phyloP scores from a whole-genome alignment of 1,140 invertebrate species.

The Saccostrea cuccullata region DNA sequence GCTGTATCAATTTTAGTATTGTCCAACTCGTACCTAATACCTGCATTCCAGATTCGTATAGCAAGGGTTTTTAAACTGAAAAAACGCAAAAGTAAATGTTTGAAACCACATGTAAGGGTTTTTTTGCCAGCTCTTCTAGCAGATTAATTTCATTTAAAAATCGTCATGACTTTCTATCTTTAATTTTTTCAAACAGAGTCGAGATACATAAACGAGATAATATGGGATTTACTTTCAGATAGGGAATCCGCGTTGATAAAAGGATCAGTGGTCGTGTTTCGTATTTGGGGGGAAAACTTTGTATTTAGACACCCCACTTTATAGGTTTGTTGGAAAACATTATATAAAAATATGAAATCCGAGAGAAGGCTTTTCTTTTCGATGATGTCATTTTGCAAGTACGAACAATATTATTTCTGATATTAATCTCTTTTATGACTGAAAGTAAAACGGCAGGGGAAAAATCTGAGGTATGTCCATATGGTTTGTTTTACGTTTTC shows the following conservation, averaged over 20 bases:
- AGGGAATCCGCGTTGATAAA: neutral
- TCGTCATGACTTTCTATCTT: conserved; percentile 11
- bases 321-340: neutral
- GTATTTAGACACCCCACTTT: neutral
- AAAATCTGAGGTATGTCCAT: conserved; percentile 13
- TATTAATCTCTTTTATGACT: conserved; percentile 30
- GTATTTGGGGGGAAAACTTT: conserved; percentile 11
- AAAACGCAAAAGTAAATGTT: conserved; percentile 14
- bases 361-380: conserved; percentile 1
- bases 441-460: conserved; percentile 9
- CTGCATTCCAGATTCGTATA: neutral
- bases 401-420: conserved; percentile 22
- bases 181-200: conserved; percentile 11
- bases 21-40: neutral
- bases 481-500: neutral
- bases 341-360: conserved; percentile 5
- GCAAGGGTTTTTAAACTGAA: neutral
- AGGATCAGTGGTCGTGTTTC: conserved; percentile 20
- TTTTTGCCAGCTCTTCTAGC: neutral
- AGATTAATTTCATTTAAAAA: conserved; percentile 23
- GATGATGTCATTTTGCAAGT: conserved; percentile 31
- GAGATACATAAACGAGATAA: conserved; percentile 25
- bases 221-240: neutral
- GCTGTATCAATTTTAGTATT: conserved; percentile 18
- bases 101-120: neutral